These are phyloP conservation scores for Arenaria interpres DNA, from an alignment of 2,113 vertebrate species.

Conservation along the genomic window DNA sequence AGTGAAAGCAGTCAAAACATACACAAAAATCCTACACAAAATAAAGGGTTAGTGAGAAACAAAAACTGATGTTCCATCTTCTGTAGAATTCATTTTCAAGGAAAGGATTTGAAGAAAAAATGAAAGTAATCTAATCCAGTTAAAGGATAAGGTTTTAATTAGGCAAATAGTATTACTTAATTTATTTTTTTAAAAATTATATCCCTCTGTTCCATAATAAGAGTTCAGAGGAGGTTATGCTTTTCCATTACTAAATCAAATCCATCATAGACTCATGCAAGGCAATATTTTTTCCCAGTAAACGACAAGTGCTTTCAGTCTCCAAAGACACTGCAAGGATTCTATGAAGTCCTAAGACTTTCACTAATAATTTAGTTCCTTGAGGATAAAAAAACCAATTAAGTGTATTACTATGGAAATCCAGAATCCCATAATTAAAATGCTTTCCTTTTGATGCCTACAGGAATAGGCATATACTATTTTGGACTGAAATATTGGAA, in stretches of 20 bases:
- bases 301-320: not conserved
- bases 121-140: not conserved
- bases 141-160: conserved; percentile 26
- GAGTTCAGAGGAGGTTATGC: not conserved
- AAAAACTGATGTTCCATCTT: not conserved
- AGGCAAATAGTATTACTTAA: not conserved
- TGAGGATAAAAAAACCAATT: not conserved
- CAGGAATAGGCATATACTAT: not conserved
- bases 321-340: not conserved
- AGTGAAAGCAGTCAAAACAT: not conserved
- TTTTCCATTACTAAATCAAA: not conserved
- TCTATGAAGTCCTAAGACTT: not conserved
- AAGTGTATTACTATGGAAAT: not conserved
- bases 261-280: not conserved
- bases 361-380: not conserved
- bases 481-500: not conserved
- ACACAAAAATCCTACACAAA: not conserved
- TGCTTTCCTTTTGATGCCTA: not conserved
- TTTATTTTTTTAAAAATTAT: not conserved
- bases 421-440: not conserved
- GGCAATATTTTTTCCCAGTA: not conserved
- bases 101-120: not conserved
- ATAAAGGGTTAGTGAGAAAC: not conserved
- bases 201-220: not conserved
- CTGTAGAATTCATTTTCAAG: not conserved